These are phyloP conservation scores for Zygothrica quintamaculata DNA, from an alignment of 2,888 invertebrate genomes.

Conservation along the genomic window DNA sequence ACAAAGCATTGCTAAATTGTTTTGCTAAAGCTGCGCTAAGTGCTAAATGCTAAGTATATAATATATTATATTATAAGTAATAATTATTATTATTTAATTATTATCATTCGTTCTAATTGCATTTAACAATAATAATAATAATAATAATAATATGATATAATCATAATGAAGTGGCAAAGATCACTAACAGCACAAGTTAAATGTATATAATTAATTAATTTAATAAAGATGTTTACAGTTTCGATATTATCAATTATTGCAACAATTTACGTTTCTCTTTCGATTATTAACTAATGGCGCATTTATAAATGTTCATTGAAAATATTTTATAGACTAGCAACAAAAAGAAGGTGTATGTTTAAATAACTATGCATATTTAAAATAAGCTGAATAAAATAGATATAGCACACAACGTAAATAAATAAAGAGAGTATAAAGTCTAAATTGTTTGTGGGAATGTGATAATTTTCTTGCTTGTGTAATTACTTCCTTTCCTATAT, in stretches of 20 bases:
- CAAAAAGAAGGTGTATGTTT: constrained; percentile 53
- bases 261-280: constrained; percentile 59
- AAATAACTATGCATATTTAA: constrained; percentile 45
- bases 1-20: constrained; percentile 74
- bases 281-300: constrained; percentile 62
- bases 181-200: constrained; percentile 75
- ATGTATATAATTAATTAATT: constrained; percentile 37
- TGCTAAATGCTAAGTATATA: constrained; percentile 52
- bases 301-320: constrained; percentile 49
- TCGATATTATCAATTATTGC: constrained; percentile 64
- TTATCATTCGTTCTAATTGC: constrained; percentile 18
- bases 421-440: constrained; percentile 11
- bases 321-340: constrained; percentile 65
- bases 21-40: constrained; percentile 73
- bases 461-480: not conserved
- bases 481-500: constrained; percentile 18
- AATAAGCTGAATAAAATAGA: constrained; percentile 22
- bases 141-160: constrained; percentile 21
- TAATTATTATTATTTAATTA: constrained; percentile 21
- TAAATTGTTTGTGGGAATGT: constrained; percentile 37
- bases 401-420: constrained; percentile 51
- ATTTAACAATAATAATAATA: too few relatives aligned
- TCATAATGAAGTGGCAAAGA: constrained; percentile 37
- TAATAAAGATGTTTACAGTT: constrained; percentile 63
- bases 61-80: too few relatives aligned